Base-by-base conservation (phyloP, 2,888 invertebrate genomes). In the Pseudeuparius sepicola region DNA sequence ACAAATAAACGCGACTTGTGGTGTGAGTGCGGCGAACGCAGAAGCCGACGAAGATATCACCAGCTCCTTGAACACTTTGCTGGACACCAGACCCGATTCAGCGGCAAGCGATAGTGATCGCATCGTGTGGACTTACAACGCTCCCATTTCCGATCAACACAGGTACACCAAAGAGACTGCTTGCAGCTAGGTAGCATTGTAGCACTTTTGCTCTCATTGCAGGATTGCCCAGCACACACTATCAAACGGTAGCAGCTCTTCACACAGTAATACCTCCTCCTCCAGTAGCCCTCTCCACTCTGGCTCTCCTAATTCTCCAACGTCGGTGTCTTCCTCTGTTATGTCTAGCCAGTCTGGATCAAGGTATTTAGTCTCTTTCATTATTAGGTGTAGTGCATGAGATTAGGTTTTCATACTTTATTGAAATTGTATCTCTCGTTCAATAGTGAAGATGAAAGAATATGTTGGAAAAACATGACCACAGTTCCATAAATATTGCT, bases 11-110 rank as follows among this genome's bases (percentile, higher is more conserved):
- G 20, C 20, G 7, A 20, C 20, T 7, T 20, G 46, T 13, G 38
- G 44, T 32, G 75, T 88, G 63, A 84, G 84, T 54, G 79, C 87
- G 42, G 87, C 89, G 46, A 85, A 85, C 47, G 87, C 88, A 53
- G 90, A 92, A 53, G 82, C 90, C 58, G 92, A 89, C 60, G 92
- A 89, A 59, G 92, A 92, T n/a, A 88, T 89, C 55, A 89, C 90
- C 55, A 89, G 90, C 59, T 92, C 92, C 44, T 70, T 93, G 42
- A 90, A 93, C 65, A 89, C 89, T 41, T 67, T 92, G 40, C 67
- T 90, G 46, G 89, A 89, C 66, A 87, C 60, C 13, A 50, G 60
- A 40, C 58, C 57, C 17, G 60, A 61, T 30, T 48, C 47, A n/a
- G 50, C 47, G n/a, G 43, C 44, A 37, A 40, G 54, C 30, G 51